A percentile compares a stretch with the other conserved stretches of the same genome.
Evolutionary conservation across 1,140 invertebrate genomes (phyloP).

Genomic region (Vollenhovia emeryi): DNA sequence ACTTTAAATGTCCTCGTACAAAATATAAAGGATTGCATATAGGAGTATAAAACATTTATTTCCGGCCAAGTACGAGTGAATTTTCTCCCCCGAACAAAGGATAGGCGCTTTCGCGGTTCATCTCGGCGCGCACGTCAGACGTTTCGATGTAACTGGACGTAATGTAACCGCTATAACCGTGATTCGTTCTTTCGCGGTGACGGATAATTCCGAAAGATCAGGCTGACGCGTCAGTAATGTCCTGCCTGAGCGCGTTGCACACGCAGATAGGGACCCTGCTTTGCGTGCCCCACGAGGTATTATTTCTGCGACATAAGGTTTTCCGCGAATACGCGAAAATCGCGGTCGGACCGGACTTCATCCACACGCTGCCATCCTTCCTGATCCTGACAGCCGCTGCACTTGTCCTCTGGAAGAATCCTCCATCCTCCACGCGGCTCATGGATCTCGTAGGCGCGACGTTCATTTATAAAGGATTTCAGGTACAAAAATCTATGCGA

Average conservation of each 20-base stretch:
- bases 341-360: slow-evolving; percentile 80
- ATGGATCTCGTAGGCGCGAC: slow-evolving; percentile 24
- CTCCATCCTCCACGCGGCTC: slow-evolving; percentile 64
- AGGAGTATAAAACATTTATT: no score
- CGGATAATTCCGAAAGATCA: slow-evolving; percentile 28
- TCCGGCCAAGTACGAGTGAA: no score
- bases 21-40: no score
- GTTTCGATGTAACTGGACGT: not conserved
- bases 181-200: slow-evolving; percentile 5
- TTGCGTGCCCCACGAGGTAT: slow-evolving; percentile 76
- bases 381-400: slow-evolving; percentile 73
- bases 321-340: slow-evolving; percentile 80
- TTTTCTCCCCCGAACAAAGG: not conserved
- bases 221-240: slow-evolving; percentile 71
- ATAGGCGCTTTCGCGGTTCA: slow-evolving; percentile 51
- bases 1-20: no score
- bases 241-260: slow-evolving; percentile 76
- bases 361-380: slow-evolving; percentile 80
- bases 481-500: slow-evolving; percentile 67
- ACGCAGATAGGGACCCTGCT: slow-evolving; percentile 76
- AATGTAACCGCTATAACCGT: slow-evolving; percentile 17
- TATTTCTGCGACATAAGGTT: slow-evolving; percentile 77
- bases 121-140: slow-evolving; percentile 55
- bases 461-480: slow-evolving; percentile 70
- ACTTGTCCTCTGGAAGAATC: slow-evolving; percentile 74